Base-by-base conservation (phyloP, 2,888 invertebrate species). In the Congeria kusceri region DNA sequence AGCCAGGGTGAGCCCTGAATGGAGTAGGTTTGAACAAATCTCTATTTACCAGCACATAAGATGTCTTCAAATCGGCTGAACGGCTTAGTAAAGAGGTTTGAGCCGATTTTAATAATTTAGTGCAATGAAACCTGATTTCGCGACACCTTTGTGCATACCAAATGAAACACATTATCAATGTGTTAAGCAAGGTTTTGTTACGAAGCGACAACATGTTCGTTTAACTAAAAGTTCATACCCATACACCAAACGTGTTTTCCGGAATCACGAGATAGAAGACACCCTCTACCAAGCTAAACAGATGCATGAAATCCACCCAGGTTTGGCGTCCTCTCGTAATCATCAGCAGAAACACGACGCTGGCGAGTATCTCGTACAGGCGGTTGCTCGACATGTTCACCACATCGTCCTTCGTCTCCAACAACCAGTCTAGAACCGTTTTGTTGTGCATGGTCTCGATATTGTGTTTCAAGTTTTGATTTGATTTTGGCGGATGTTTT, bases 401-500 rank as follows among this genome's bases (percentile, higher is more conserved):
- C 1, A 74, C 27, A 3, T 67, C 71, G 25, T 62, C 65, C 18
- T 67, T 74, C 3, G 66, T 32, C 25, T 77, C 71, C 7, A 47
- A 1, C 18, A 77, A 28, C 81, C 71, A 65, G n/a, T 74, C 75
- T 32, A 32, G 32, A 0, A 70, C 25, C 5, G 81, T 77, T 75
- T 71, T 71, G 72, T 81, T 81, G 58, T 81, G 74, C 81, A 81
- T 81, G 61, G 28, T 77, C 28, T n/a, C 7, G 56, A 29, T 62
- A 1, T 63, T 9, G 7, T 28, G 13, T 13, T 28, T 13, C 2
- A 9, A n/a, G n/a, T 49, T 64, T 68, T 75, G 68, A 68, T 75
- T 75, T 68, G 44, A 49, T 71, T 71, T 64, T 64, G 64, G 57
- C 63, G 63, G 49, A 75, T 49, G 74, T 64, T 68, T 68, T 68